A percentile compares a stretch with the other conserved stretches of the same genome.
Conservation (phyloP, 2,113 vertebrate genomes). For the Cnemophilus loriae region DNA sequence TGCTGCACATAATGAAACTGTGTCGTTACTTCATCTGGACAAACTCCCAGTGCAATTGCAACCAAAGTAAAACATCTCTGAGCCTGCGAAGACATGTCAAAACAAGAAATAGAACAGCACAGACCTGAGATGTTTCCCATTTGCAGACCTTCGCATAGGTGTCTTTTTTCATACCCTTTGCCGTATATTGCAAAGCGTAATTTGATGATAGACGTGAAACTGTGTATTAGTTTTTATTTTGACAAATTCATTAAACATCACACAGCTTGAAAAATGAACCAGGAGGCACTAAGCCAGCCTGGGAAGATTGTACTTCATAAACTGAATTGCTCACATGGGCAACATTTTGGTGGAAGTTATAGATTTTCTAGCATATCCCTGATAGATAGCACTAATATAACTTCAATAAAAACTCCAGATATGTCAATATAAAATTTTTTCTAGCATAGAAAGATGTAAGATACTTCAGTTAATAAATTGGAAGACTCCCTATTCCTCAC, state of each 20-base stretch:
- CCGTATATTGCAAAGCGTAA: slow-evolving; percentile 75
- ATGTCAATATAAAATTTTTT: slow-evolving; percentile 87
- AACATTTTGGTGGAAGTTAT: slow-evolving; percentile 91
- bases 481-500: slow-evolving; percentile 69
- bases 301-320: slow-evolving; percentile 93
- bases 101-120: slow-evolving; percentile 46
- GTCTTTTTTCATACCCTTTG: slow-evolving; percentile 74
- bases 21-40: slow-evolving; percentile 46
- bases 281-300: slow-evolving; percentile 74
- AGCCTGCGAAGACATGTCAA: slow-evolving; percentile 33
- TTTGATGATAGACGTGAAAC: slow-evolving; percentile 83
- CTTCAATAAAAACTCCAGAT: slow-evolving; percentile 93
- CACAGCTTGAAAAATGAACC: slow-evolving; percentile 90
- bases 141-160: slow-evolving; percentile 53
- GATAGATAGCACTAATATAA: slow-evolving; percentile 99
- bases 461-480: slow-evolving; percentile 80
- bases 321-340: slow-evolving; percentile 88
- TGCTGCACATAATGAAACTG: slow-evolving; percentile 67
- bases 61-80: slow-evolving; percentile 36
- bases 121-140: slow-evolving; percentile 62
- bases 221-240: slow-evolving; percentile 85
- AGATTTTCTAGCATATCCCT: slow-evolving; percentile 95
- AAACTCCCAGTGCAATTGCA: slow-evolving; percentile 66
- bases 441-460: slow-evolving; percentile 71
- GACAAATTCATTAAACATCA: slow-evolving; percentile 94